A percentile compares a stretch with the other conserved stretches of the same genome.
phyloP scores from a whole-genome alignment of 1,140 invertebrate species.

The Scaptomyza graminum region DNA sequence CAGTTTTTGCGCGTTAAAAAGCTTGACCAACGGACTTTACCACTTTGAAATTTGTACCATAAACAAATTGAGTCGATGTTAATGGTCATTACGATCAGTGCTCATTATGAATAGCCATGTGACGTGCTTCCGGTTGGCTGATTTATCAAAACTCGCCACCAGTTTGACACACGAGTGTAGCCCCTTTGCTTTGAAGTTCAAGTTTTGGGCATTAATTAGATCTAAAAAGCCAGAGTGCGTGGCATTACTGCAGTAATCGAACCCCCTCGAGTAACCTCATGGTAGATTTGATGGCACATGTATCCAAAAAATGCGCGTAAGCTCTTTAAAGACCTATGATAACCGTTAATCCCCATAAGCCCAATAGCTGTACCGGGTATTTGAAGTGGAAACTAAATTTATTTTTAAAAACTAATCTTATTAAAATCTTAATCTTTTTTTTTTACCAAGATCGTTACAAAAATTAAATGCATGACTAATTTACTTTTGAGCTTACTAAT shows the following conservation, averaged over 20 bases:
- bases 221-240: not conserved
- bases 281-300: too few species aligned
- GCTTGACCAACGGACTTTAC: conserved; percentile 33
- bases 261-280: too few species aligned
- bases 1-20: conserved; percentile 67
- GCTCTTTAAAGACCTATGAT: too few species aligned
- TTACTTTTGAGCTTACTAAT: too few species aligned
- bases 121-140: conserved; percentile 61
- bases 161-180: not conserved
- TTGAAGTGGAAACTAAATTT: too few species aligned
- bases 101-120: conserved; percentile 37
- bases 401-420: too few species aligned
- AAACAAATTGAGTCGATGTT: conserved; percentile 10
- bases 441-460: too few species aligned
- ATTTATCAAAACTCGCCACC: conserved; percentile 22
- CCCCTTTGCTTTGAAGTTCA: not conserved
- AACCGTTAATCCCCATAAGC: too few species aligned
- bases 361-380: too few species aligned
- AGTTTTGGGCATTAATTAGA: not conserved
- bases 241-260: not conserved
- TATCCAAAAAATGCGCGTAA: too few species aligned
- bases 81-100: conserved; percentile 57
- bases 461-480: too few species aligned
- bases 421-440: too few species aligned
- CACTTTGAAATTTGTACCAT: conserved; percentile 17